Percentiles rank a stretch among this genome's conserved stretches.
These are phyloP conservation scores for Drosophila cognata DNA, from an alignment of 2,888 invertebrate genomes.

Conservation along the genomic window DNA sequence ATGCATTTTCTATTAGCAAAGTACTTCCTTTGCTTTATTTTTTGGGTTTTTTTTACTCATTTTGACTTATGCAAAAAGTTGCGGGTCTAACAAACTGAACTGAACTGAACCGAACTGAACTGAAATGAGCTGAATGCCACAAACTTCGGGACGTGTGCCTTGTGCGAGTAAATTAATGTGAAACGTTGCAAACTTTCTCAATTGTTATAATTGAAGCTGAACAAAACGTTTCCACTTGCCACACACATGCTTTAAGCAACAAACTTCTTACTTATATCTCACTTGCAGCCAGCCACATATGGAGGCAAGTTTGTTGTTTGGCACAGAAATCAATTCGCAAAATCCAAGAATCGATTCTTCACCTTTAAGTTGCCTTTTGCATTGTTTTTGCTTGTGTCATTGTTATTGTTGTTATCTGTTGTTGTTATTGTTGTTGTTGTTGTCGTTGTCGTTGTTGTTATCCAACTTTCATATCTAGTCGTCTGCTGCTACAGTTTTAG, in stretches of 20 bases:
- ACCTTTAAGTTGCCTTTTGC: conserved; percentile 4
- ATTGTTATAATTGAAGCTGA: conserved; percentile 68
- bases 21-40: conserved; percentile 8
- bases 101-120: conserved; percentile 13
- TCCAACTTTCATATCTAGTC: conserved; percentile 40
- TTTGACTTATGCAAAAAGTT: conserved; percentile 42
- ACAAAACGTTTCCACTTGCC: conserved; percentile 27
- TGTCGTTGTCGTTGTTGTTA: conserved; percentile 14
- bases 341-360: conserved; percentile 11
- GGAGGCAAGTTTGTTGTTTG: background rate
- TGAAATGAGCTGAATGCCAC: background rate
- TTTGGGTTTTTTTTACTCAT: conserved; percentile 10
- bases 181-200: conserved; percentile 65
- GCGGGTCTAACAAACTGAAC: conserved; percentile 18
- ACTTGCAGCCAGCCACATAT: background rate
- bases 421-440: conserved; percentile 3
- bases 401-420: background rate
- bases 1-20: conserved; percentile 47
- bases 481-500: conserved; percentile 33
- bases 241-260: conserved; percentile 4
- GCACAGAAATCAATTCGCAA: conserved; percentile 8
- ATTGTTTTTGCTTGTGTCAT: background rate
- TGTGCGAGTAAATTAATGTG: conserved; percentile 59
- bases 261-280: conserved; percentile 1
- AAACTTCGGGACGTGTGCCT: conserved; percentile 11